phyloP scores from a whole-genome alignment of 2,113 vertebrate species.

The Rhynchopsitta pachyrhyncha region DNA sequence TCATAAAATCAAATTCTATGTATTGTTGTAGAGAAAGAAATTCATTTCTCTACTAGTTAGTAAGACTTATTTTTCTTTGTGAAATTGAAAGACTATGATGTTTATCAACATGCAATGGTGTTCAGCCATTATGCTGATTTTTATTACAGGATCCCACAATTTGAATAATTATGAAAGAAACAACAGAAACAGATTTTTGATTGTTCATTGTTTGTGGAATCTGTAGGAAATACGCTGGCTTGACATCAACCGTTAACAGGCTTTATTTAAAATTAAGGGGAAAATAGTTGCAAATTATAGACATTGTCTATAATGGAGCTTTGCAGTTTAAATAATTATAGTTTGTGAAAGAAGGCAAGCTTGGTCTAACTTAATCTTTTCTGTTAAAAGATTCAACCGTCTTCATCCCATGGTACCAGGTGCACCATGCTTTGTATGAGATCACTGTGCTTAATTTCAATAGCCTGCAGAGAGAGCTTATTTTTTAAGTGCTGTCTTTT shows the following conservation, averaged over 20 bases:
- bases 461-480: constrained; percentile 70
- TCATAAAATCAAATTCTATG: background rate
- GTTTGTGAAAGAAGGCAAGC: constrained; percentile 70
- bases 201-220: constrained; percentile 78
- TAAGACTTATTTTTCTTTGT: constrained; percentile 22
- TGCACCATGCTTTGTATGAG: constrained; percentile 71
- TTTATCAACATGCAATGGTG: constrained; percentile 77
- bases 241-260: constrained; percentile 59
- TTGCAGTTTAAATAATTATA: constrained; percentile 79
- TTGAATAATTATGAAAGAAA: constrained; percentile 72
- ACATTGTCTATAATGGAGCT: constrained; percentile 75
- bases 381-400: constrained; percentile 68
- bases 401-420: constrained; percentile 74
- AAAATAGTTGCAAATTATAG: constrained; percentile 75
- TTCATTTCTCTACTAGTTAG: background rate
- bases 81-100: constrained; percentile 74
- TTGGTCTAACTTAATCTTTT: constrained; percentile 76
- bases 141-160: constrained; percentile 75
- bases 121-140: constrained; percentile 74
- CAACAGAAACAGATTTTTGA: constrained; percentile 73
- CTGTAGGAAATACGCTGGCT: constrained; percentile 74
- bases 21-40: background rate
- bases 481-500: constrained; percentile 71
- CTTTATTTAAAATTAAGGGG: constrained; percentile 74
- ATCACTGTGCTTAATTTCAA: constrained; percentile 74